Base-by-base conservation (phyloP, 2,888 invertebrate species). In the Branchellion lobata region DNA sequence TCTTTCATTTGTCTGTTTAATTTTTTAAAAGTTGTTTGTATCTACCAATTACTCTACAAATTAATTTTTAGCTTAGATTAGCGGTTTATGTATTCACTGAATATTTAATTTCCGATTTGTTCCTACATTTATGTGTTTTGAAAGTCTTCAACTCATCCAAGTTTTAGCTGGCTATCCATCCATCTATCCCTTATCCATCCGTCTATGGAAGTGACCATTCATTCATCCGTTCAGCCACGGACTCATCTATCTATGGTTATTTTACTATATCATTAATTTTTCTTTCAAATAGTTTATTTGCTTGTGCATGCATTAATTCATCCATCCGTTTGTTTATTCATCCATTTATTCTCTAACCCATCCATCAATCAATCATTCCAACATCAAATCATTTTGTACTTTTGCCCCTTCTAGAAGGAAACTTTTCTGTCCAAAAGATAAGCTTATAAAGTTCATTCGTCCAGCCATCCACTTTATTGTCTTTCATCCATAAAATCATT, bases 291-390 rank as follows among this genome's bases (percentile, higher is more conserved):
- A 18, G 5, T 24, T 57, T 24, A 18, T 57, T 24, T 24, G 21
- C 24, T 57, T n/a, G 21, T 57, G 11, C 61, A 57, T 57, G n/a
- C 61, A 24, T 40, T 14, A 40, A 14, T 8, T 18, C 21, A n/a
- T 5, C 61, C n/a, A 57, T 57, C n/a, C 61, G 3, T 57, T n/a
- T 57, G 40, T 14, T 69, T 29, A 69, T 69, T 34, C n/a, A 69
- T 69, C 33, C 5, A 3, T 27, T 69, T 69, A 69, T 11, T 29
- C n/a, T 27, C n/a, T 29, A 69, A n/a, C n/a, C 31, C 18, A 34
- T 33, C 69, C 14, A 69, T 69, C 69, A 69, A 69, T 29, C 24
- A 24, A n/a, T n/a, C n/a, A n/a, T n/a, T 40, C 40, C 21, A 18
- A 18, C 24, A 14, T 57, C n/a, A n/a, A 24, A 57, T 57, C 21